Conservation (phyloP, 2,113 vertebrate species). For the Furnarius figulus region DNA sequence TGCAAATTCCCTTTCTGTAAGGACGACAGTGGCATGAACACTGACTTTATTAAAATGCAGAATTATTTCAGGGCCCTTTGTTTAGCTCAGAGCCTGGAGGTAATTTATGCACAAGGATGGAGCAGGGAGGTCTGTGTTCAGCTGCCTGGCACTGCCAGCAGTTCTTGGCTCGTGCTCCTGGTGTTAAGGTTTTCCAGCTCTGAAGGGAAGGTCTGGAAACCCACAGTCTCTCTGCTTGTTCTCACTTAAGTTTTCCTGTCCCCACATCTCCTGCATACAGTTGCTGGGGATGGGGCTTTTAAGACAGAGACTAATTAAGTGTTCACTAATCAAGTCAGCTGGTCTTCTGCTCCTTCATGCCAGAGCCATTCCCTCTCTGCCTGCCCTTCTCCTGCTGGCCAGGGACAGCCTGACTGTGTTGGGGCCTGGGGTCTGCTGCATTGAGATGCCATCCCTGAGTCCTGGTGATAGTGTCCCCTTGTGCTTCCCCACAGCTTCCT, state of each 20-base stretch:
- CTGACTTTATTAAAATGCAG: constrained; percentile 55
- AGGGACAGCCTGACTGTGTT: fast-evolving
- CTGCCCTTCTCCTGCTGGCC: background rate
- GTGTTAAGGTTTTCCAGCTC: constrained; percentile 2
- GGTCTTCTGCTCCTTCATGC: background rate
- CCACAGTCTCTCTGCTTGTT: background rate
- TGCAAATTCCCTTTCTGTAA: constrained; percentile 35
- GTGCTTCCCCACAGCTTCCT: background rate
- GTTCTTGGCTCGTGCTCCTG: background rate
- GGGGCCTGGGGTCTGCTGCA: background rate
- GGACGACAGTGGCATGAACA: background rate
- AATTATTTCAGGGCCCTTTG: constrained; percentile 55
- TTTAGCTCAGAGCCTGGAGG: constrained; percentile 57
- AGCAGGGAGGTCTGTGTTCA: background rate
- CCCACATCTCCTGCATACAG: background rate
- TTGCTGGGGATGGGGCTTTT: background rate
- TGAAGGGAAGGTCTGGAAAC: background rate
- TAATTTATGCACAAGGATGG: constrained; percentile 58
- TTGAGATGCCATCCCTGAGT: fast-evolving
- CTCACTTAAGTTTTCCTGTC: background rate
- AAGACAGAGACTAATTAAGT: background rate
- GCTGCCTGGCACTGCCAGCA: background rate
- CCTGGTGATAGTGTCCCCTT: fast-evolving
- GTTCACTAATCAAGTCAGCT: background rate
- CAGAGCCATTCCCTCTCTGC: background rate